A percentile compares a stretch with the other conserved stretches of the same genome.
Conservation (phyloP, 1,140 invertebrate species). For the Pseudachorutes palmiensis region DNA sequence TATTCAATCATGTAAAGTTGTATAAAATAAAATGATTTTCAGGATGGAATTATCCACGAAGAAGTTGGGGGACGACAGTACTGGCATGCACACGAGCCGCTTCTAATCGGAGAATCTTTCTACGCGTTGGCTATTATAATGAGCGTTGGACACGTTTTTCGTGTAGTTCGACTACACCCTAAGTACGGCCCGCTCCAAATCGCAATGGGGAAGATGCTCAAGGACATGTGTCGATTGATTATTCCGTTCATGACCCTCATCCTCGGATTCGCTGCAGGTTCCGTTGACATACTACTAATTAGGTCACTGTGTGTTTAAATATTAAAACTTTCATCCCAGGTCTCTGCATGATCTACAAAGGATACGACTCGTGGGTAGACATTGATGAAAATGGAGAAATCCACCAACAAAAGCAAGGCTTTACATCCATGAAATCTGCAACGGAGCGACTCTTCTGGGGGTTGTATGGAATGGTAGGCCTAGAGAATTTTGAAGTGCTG, state of each 20-base stretch:
- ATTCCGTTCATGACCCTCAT: neutral
- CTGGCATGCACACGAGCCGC: constrained; percentile 62
- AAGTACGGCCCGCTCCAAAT: constrained; percentile 54
- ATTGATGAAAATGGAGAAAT: neutral
- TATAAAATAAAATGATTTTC: too few relatives aligned
- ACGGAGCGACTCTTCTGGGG: constrained; percentile 2
- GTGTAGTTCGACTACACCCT: constrained; percentile 51
- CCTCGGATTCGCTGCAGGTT: constrained; percentile 4
- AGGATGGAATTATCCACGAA: neutral
- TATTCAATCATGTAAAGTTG: too few relatives aligned
- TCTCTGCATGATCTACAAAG: constrained; percentile 5
- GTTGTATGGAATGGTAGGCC: neutral
- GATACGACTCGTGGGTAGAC: neutral
- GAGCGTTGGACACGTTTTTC: constrained; percentile 53
- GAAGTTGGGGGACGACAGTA: constrained; percentile 49
- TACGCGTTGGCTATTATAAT: constrained; percentile 65
- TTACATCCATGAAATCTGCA: neutral
- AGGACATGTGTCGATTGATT: neutral
- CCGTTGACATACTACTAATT: neutral
- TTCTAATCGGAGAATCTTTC: constrained; percentile 60
- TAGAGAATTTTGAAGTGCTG: neutral
- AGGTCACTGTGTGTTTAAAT: neutral
- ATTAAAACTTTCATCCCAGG: neutral
- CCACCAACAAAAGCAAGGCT: neutral
- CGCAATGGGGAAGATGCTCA: constrained; percentile 9